Evolutionary conservation across 64 coral and sea anemone genomes (phyloP).

Genomic region (Anthopleura sola): DNA sequence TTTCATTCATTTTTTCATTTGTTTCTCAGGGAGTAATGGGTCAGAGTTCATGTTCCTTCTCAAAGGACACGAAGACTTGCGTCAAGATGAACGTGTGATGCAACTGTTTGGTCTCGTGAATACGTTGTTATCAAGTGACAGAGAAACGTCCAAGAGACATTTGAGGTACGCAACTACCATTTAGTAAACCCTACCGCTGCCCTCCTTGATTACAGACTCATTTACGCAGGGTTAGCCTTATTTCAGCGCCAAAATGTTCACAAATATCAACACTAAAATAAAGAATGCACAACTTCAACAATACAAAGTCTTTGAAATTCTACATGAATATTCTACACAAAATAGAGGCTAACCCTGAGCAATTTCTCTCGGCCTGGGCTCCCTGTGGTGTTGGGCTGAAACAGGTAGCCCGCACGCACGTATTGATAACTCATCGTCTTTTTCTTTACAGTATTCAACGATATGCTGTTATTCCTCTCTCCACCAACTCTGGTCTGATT

Average conservation of each 20-base stretch:
- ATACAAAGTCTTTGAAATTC: no score
- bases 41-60: conserved; percentile 92
- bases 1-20: not conserved
- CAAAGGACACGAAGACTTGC: conserved; percentile 96
- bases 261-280: no score
- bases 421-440: not conserved
- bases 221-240: no score
- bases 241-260: no score
- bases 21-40: conserved; percentile 85
- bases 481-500: conserved; percentile 97
- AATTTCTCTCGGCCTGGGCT: not conserved
- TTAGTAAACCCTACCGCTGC: no score
- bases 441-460: conserved; percentile 73
- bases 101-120: conserved; percentile 97
- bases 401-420: not conserved
- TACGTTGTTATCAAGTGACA: conserved; percentile 80
- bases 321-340: no score
- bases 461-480: conserved; percentile 96
- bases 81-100: conserved; percentile 97
- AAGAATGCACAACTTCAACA: no score
- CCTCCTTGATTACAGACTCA: no score
- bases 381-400: not conserved
- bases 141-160: conserved; percentile 89
- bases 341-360: no score
- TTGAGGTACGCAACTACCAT: conserved; percentile 53